phyloP scores from a whole-genome alignment of 2,797 vertebrate genomes.

The Paramormyrops hopkinsi region DNA sequence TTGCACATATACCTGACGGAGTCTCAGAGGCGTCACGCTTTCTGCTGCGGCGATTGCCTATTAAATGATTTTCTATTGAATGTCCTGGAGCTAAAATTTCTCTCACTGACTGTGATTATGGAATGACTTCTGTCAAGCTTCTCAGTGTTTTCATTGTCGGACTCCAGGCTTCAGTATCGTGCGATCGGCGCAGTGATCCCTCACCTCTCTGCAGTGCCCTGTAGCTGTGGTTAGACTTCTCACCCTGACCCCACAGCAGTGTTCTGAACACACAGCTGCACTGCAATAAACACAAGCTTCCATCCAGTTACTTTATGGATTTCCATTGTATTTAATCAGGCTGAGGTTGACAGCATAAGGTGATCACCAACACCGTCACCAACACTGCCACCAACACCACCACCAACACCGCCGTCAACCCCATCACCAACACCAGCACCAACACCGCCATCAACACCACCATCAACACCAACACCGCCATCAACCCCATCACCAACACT shows the following conservation, averaged over 20 bases:
- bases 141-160: not conserved
- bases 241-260: not conserved
- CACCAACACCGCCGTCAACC: too few relatives aligned
- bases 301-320: not conserved
- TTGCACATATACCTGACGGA: not conserved
- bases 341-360: not conserved
- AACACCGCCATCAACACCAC: too few relatives aligned
- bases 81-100: not conserved
- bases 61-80: not conserved
- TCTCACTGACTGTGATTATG: not conserved
- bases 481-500: rapidly evolving
- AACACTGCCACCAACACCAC: rapidly evolving
- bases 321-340: not conserved
- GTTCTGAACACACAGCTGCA: not conserved
- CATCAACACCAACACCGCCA: too few relatives aligned
- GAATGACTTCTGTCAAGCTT: not conserved
- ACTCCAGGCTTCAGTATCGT: not conserved
- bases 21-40: not conserved
- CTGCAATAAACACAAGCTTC: not conserved
- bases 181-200: not conserved
- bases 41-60: not conserved
- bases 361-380: too few relatives aligned
- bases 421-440: too few relatives aligned
- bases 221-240: not conserved
- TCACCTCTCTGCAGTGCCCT: not conserved